Base-by-base conservation (phyloP, 2,888 invertebrate species). In the Drosophila paracracens region DNA sequence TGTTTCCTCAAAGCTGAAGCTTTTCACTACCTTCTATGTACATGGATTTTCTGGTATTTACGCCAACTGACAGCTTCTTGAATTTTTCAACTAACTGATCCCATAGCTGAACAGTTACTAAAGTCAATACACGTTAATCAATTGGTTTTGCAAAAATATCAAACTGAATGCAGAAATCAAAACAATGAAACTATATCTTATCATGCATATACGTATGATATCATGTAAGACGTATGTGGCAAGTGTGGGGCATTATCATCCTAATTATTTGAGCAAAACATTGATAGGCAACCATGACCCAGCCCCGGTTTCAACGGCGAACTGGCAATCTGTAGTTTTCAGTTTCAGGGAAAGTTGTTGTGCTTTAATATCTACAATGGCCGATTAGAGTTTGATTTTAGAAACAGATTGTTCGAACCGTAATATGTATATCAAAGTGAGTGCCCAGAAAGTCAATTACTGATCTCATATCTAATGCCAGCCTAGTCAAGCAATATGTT, bases 211-310 rank as follows among this genome's bases (percentile, higher is more conserved):
- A 69, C 56, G 60, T 71, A 75, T 88, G 85, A 85, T 89, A 86
- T 89, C 81, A 73, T 80, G 72, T 71, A 77, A 90, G 86, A 77
- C 71, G 53, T 52, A 27, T 54, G 58, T 57, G 36, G 27, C 53
- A 53, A 56, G 25, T 56, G 51, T 48, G 43, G 29, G 60, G 36
- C 82, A 89, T 79, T 89, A 85, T 84, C 85, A 89, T 82, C 70
- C 56, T 70, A 71, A 74, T 74, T 89, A 89, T 89, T 82, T 84
- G 67, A 33, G 61, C 73, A 65, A 70, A 76, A 48, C 58, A 71
- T 72, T 87, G 84, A 89, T 86, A 87, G 68, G 66, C 70, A 72
- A 79, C 82, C 89, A 79, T 84, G 88, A 84, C 84, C 89, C 82
- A 84, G 72, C 53, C 48, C 82, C 74, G 56, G 48, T 61, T 77